Conservation (phyloP, 2,113 vertebrate genomes). For the Cyprinodon tularosa region DNA sequence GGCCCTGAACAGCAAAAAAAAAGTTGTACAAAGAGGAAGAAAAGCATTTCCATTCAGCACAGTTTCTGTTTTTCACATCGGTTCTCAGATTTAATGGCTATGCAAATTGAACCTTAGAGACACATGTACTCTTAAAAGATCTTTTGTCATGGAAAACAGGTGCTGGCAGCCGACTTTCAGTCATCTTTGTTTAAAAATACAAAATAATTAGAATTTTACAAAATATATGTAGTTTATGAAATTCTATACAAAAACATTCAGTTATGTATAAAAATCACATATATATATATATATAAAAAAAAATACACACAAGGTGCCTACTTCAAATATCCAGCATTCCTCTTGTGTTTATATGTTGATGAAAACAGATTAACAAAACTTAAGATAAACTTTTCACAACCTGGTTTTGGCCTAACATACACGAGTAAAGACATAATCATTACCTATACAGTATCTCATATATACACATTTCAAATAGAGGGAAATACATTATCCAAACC, state of each 20-base stretch:
- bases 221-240: constrained; percentile 11
- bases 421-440: constrained; percentile 4
- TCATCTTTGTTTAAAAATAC: neutral
- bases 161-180: neutral
- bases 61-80: neutral
- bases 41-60: constrained; percentile 4
- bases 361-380: constrained; percentile 8
- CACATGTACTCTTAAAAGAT: neutral
- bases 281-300: constrained; percentile 34
- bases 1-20: neutral
- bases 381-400: neutral
- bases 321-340: constrained; percentile 40
- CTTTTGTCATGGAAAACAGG: neutral
- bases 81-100: neutral
- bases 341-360: constrained; percentile 1
- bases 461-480: constrained; percentile 29
- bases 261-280: constrained; percentile 58
- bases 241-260: constrained; percentile 64
- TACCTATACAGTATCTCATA: constrained; percentile 32
- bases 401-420: constrained; percentile 51
- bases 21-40: constrained; percentile 20
- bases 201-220: constrained; percentile 41
- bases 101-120: neutral
- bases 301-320: constrained; percentile 32
- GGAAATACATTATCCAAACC: constrained; percentile 31